Conservation (phyloP, 37 sponge, comb jelly and placozoan genomes). For the Agelas oroides region DNA sequence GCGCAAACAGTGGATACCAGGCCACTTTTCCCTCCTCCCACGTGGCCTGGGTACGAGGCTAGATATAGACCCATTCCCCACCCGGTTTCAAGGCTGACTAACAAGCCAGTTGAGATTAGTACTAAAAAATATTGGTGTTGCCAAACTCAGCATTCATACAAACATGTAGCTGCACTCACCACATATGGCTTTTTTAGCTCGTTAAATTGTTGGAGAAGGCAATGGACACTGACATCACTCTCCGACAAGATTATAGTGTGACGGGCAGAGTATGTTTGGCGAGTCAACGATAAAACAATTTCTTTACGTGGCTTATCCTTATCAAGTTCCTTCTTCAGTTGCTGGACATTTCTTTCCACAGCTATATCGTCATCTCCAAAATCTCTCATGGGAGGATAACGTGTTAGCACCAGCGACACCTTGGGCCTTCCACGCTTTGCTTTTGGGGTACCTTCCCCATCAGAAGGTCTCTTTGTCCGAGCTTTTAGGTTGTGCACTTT, state of each 20-base stretch:
- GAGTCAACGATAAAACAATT: not conserved
- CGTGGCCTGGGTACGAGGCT: no score
- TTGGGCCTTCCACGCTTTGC: constrained; percentile 39
- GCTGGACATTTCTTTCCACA: not conserved
- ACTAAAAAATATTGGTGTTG: not conserved
- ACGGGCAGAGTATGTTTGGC: constrained; percentile 2
- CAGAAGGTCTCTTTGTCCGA: constrained; percentile 11
- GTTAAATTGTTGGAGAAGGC: not conserved
- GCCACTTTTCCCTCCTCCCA: no score
- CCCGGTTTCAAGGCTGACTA: no score
- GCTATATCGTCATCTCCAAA: constrained; percentile 2
- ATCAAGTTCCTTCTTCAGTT: constrained; percentile 16
- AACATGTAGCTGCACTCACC: not conserved
- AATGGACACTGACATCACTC: not conserved
- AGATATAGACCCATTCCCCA: no score
- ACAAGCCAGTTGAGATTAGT: not conserved
- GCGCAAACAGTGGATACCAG: no score
- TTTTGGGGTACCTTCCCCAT: constrained; percentile 12
- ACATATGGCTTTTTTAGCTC: constrained; percentile 1
- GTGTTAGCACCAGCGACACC: constrained; percentile 11
- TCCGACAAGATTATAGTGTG: not conserved
- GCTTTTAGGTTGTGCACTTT: constrained; percentile 31
- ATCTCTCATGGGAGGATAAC: constrained; percentile 30
- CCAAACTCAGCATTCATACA: not conserved
- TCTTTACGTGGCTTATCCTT: constrained; percentile 29